A percentile compares a stretch with the other conserved stretches of the same genome.
Conservation (phyloP, 2,888 invertebrate species). For the Trichogramma evanescens region DNA sequence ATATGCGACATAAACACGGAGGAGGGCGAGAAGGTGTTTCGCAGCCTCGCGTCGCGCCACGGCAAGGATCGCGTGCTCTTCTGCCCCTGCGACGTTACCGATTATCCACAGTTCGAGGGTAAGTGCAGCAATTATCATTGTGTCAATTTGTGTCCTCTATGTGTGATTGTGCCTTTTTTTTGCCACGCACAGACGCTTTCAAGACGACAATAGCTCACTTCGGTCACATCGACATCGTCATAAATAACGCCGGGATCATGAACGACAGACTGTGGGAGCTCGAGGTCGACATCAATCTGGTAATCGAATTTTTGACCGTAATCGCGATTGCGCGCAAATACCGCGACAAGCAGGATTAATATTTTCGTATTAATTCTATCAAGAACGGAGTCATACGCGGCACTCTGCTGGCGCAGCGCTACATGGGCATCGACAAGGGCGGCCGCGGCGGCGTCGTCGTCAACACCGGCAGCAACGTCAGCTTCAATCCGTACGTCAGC, state of each 20-base stretch:
- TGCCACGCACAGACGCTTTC: constrained; percentile 60
- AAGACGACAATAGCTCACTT: constrained; percentile 65
- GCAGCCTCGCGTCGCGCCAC: constrained; percentile 58
- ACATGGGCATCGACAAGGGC: constrained; percentile 69
- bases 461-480: constrained; percentile 68
- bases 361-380: constrained; percentile 16
- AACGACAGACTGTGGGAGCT: constrained; percentile 71
- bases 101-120: constrained; percentile 74
- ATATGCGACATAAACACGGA: constrained; percentile 68
- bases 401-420: constrained; percentile 65
- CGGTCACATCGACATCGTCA: constrained; percentile 68
- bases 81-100: constrained; percentile 70
- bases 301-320: constrained; percentile 40
- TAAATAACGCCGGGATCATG: constrained; percentile 75
- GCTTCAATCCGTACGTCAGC: constrained; percentile 62
- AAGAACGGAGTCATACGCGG: constrained; percentile 74
- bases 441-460: constrained; percentile 70
- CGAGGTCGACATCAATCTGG: constrained; percentile 70
- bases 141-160: neutral
- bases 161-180: neutral
- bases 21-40: constrained; percentile 62
- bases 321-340: no score
- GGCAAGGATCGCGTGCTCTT: constrained; percentile 65
- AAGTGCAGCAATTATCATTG: constrained; percentile 18
- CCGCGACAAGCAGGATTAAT: neutral